phyloP scores from a whole-genome alignment of 1,140 invertebrate genomes.

The Rhopalosiphum padi region DNA sequence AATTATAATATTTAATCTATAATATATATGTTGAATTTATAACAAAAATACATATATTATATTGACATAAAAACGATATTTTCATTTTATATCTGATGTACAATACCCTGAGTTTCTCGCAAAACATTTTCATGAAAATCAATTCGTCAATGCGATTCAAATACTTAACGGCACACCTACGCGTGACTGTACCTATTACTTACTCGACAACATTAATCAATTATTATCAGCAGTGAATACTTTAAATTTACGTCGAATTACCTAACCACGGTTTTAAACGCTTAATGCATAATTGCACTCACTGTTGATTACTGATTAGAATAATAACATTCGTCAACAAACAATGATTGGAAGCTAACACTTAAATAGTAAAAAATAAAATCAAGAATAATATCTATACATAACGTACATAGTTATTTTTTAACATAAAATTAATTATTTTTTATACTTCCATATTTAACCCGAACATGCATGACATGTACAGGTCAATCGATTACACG shows the following conservation, averaged over 20 bases:
- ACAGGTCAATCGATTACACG: slow-evolving; percentile 35
- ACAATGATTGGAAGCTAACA: neutral
- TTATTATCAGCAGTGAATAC: neutral
- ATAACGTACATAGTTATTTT: neutral
- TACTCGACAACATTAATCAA: neutral
- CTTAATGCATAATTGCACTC: neutral
- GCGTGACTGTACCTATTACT: neutral
- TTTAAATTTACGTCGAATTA: neutral
- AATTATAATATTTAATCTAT: no score
- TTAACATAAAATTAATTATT: neutral
- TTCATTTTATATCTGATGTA: neutral
- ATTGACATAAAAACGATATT: slow-evolving; percentile 13
- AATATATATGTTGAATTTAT: no score
- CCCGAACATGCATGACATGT: neutral
- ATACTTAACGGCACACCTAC: neutral
- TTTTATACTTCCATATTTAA: neutral
- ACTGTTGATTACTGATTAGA: neutral
- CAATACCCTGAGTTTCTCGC: neutral
- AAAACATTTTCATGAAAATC: neutral
- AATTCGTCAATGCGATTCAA: neutral
- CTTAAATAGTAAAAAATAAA: neutral
- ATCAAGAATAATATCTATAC: neutral
- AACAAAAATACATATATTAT: neutral
- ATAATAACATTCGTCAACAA: neutral
- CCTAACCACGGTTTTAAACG: neutral